Evolutionary conservation across 2,888 invertebrate genomes (phyloP).

Genomic region (Amaurobius ferox): DNA sequence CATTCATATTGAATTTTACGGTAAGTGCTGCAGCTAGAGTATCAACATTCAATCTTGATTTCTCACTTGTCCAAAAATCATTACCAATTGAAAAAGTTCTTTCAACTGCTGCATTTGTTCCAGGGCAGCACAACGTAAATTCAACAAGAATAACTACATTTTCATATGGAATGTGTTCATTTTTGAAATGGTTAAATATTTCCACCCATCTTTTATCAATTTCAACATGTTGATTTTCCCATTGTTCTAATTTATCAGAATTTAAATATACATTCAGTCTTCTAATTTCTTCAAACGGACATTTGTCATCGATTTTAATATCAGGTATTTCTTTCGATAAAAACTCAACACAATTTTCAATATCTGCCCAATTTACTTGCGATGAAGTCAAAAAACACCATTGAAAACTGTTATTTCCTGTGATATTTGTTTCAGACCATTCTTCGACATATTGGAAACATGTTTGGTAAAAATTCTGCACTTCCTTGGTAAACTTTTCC

Average conservation of each 20-base stretch:
- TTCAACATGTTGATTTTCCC: constrained; percentile 27
- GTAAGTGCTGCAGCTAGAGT: constrained; percentile 13
- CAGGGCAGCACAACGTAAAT: constrained; percentile 22
- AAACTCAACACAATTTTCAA: constrained; percentile 4
- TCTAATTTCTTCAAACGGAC: constrained; percentile 39
- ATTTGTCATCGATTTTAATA: constrained; percentile 13
- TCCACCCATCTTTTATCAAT: constrained; percentile 22
- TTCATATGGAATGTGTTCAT: constrained; percentile 20
- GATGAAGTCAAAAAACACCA: constrained; percentile 22
- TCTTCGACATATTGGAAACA: constrained; percentile 36
- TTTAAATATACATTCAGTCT: constrained; percentile 19
- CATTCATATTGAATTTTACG: constrained; percentile 30
- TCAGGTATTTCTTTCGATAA: constrained; percentile 8
- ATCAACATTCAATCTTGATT: constrained; percentile 10
- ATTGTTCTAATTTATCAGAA: constrained; percentile 26
- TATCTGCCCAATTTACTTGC: constrained; percentile 22
- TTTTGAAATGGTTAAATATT: constrained; percentile 29
- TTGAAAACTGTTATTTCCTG: constrained; percentile 24
- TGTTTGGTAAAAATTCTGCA: constrained; percentile 25
- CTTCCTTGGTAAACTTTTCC: constrained; percentile 29
- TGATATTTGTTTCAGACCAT: constrained; percentile 35
- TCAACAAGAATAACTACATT: constrained; percentile 39
- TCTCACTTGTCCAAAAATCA: constrained; percentile 33
- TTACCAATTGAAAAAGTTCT: constrained; percentile 39
- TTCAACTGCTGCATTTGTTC: constrained; percentile 28